A percentile compares a stretch with the other conserved stretches of the same genome.
Evolutionary conservation across 2,888 invertebrate genomes (phyloP).

Genomic region (Trissoscelio sp.): DNA sequence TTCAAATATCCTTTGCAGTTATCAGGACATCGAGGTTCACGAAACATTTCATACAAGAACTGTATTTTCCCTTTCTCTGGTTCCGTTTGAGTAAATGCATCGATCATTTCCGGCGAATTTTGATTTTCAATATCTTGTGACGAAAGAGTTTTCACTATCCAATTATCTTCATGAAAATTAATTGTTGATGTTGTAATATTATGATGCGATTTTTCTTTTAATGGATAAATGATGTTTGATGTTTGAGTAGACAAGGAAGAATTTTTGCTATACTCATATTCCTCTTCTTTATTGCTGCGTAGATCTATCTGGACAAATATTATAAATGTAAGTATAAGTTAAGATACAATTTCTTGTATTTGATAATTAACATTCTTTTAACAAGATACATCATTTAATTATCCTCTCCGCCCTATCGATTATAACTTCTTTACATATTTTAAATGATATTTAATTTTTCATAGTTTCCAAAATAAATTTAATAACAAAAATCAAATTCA

Average conservation of each 20-base stretch:
- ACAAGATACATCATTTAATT: neutral
- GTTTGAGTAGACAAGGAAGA: neutral
- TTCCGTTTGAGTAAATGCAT: slow-evolving; percentile 5
- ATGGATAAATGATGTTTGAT: neutral
- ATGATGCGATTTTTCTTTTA: neutral
- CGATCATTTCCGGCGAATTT: slow-evolving; percentile 20
- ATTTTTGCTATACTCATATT: neutral
- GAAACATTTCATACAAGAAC: neutral
- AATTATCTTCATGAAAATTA: slow-evolving; percentile 6
- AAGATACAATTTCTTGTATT: neutral
- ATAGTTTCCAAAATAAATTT: too few species aligned
- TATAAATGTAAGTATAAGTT: neutral
- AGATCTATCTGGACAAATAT: slow-evolving; percentile 27
- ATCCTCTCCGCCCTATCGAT: too few species aligned
- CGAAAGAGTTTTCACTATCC: slow-evolving; percentile 18
- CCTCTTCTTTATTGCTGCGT: neutral
- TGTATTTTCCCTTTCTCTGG: neutral
- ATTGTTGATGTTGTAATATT: too few species aligned
- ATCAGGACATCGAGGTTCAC: neutral
- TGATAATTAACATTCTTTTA: neutral
- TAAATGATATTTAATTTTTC: too few species aligned
- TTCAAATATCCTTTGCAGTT: neutral
- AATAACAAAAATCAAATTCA: too few species aligned
- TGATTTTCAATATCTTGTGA: slow-evolving; percentile 31
- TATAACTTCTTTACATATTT: too few species aligned